Percentiles rank a stretch among this genome's conserved stretches.
These are phyloP conservation scores for Manacus vitellinus DNA, from an alignment of 2,113 vertebrate species.

Conservation along the genomic window DNA sequence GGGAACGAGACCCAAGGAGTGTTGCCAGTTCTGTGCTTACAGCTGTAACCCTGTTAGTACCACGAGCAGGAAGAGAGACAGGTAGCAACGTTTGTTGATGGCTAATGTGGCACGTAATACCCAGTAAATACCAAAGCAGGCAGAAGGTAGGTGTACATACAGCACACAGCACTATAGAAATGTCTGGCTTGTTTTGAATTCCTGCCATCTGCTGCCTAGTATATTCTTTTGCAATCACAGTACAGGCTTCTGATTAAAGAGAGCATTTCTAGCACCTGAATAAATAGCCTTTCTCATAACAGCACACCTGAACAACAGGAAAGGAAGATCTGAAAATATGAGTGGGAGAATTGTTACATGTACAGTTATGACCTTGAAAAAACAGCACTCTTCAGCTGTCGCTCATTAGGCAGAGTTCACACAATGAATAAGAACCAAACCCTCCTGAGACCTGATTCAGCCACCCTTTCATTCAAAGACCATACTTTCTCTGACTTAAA, in stretches of 20 bases:
- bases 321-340: not conserved
- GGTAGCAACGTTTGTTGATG: not conserved
- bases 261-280: not conserved
- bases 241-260: slow-evolving; percentile 28
- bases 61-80: accelerated
- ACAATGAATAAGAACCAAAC: not conserved
- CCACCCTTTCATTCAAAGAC: not conserved
- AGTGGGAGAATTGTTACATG: not conserved
- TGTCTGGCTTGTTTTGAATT: not conserved
- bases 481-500: slow-evolving; percentile 16
- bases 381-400: not conserved
- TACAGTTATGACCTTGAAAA: slow-evolving; percentile 30
- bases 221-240: not conserved
- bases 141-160: not conserved
- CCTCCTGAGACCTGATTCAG: not conserved
- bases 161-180: not conserved
- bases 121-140: not conserved
- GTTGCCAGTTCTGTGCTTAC: not conserved
- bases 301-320: slow-evolving; percentile 1
- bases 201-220: not conserved
- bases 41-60: not conserved
- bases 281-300: slow-evolving; percentile 22
- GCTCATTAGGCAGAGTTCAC: slow-evolving; percentile 2
- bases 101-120: not conserved
- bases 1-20: accelerated